Percentiles rank a stretch among this genome's conserved stretches.
Evolutionary conservation across 2,888 invertebrate genomes (phyloP).

Genomic region (Tolmerus cingulatus): DNA sequence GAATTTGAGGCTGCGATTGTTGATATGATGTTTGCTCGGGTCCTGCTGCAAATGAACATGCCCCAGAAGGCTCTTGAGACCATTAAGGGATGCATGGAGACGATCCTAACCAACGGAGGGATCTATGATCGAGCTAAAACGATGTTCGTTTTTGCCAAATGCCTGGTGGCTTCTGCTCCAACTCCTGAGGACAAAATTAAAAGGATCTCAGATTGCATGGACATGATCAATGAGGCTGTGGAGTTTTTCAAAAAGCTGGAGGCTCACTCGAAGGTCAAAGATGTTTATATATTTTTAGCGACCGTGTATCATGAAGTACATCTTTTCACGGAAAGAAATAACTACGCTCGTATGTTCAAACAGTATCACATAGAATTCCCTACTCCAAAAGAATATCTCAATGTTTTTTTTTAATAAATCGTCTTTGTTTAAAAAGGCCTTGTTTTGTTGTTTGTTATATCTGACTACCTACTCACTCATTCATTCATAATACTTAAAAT

Average conservation of each 20-base stretch:
- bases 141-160: slow-evolving; percentile 78
- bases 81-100: slow-evolving; percentile 74
- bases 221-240: slow-evolving; percentile 73
- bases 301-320: slow-evolving; percentile 79
- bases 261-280: slow-evolving; percentile 78
- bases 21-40: slow-evolving; percentile 81
- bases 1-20: slow-evolving; percentile 78
- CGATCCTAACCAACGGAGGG: slow-evolving; percentile 81
- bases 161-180: slow-evolving; percentile 74
- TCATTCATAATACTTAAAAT: too few relatives aligned
- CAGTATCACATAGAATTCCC: slow-evolving; percentile 77
- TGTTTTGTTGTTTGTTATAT: background rate
- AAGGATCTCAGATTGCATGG: slow-evolving; percentile 60
- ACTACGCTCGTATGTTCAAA: slow-evolving; percentile 81
- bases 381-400: slow-evolving; percentile 63
- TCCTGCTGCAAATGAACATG: slow-evolving; percentile 76
- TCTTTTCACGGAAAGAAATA: slow-evolving; percentile 76
- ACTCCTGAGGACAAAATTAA: slow-evolving; percentile 64
- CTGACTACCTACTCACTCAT: background rate
- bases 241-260: slow-evolving; percentile 77
- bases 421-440: background rate
- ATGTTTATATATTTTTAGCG: slow-evolving; percentile 66
- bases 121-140: slow-evolving; percentile 82
- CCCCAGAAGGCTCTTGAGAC: slow-evolving; percentile 78
- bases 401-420: slow-evolving; percentile 51